Percentiles rank a stretch among this genome's conserved stretches.
Evolutionary conservation across 2,888 invertebrate species (phyloP).

Genomic region (Amblyjoppa proteus): DNA sequence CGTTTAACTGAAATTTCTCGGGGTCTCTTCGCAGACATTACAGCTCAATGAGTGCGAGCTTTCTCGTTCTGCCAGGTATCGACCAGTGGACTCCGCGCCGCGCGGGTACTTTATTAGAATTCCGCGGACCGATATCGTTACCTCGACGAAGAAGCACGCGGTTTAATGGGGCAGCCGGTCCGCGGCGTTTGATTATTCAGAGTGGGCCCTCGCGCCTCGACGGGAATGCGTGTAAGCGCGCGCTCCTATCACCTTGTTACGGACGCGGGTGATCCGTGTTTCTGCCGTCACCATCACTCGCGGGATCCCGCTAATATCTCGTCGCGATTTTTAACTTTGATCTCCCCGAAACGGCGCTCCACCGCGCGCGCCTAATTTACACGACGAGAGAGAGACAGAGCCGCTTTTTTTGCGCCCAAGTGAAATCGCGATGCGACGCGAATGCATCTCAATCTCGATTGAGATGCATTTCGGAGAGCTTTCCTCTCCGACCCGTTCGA

Average conservation of each 20-base stretch:
- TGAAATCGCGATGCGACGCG: not conserved
- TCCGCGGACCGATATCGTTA: conserved; percentile 51
- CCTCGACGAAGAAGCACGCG: conserved; percentile 41
- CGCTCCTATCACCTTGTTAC: conserved; percentile 29
- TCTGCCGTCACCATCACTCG: not conserved
- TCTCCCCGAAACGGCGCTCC: not conserved
- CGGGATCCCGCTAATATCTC: conserved; percentile 40
- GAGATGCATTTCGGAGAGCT: too few relatives aligned
- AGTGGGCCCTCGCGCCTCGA: conserved; percentile 9
- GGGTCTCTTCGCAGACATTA: conserved; percentile 13
- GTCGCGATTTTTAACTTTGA: conserved; percentile 37
- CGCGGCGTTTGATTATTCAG: conserved; percentile 34
- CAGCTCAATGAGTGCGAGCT: conserved; percentile 44
- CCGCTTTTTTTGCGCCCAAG: not conserved
- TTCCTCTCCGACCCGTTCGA: too few relatives aligned
- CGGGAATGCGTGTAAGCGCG: conserved; percentile 34
- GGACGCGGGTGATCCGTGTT: conserved; percentile 38
- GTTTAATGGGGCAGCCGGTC: conserved; percentile 7
- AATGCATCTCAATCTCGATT: not conserved
- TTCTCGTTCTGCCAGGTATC: conserved; percentile 17
- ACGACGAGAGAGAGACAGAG: not conserved
- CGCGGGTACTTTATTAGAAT: conserved; percentile 58
- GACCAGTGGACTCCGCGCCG: conserved; percentile 5
- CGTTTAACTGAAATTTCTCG: conserved; percentile 1
- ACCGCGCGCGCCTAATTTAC: not conserved